Base-by-base conservation (phyloP, 2,113 vertebrate genomes). In the Hemiprocne comata region DNA sequence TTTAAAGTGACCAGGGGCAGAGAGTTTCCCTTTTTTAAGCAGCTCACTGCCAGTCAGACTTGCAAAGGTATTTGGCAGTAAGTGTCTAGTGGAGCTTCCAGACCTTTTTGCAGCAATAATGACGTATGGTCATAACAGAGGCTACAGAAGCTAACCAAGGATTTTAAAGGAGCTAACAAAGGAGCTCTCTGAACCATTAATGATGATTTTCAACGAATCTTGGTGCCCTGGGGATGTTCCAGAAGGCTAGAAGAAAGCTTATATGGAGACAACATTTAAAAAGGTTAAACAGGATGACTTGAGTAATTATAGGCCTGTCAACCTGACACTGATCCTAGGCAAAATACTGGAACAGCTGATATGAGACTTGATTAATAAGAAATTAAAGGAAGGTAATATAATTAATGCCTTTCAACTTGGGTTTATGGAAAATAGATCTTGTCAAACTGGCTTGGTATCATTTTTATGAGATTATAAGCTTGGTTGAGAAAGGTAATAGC, bases 351-450 rank as follows among this genome's bases (percentile, higher is more conserved):
- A 96, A 95, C 94, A 96, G 95, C 96, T 96, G 96, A 97, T 96
- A 94, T 94, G 89, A 96, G 95, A 95, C 93, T 96, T 95, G 95
- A 96, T 97, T 97, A 97, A 97, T 96, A 96, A 97, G 89, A 91
- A 97, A 97, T 97, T 97, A 97, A 95, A 97, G 84, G 93, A 96
- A 96, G 96, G 96, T 97, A 97, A 96, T 97, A 91, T 97, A 97
- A 97, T 97, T 97, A 97, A 95, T 95, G 95, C 95, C 94, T 96
- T 95, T 97, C 96, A 97, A 93, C 91, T 89, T 65, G 85, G 91
- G 87, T 96, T 95, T 96, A 85, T 95, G 95, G 95, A 97, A 97
- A 97, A 95, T 95, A 96, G 94, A 93, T 95, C 96, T 97, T 96
- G 94, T 97, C 96, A 96, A 95, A 95, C 87, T 85, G 69, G n/a